Evolutionary conservation across 2,888 invertebrate species (phyloP), one percentile per base, ranked within the genome.

Genomic region (Xanthia icteritia): DNA sequence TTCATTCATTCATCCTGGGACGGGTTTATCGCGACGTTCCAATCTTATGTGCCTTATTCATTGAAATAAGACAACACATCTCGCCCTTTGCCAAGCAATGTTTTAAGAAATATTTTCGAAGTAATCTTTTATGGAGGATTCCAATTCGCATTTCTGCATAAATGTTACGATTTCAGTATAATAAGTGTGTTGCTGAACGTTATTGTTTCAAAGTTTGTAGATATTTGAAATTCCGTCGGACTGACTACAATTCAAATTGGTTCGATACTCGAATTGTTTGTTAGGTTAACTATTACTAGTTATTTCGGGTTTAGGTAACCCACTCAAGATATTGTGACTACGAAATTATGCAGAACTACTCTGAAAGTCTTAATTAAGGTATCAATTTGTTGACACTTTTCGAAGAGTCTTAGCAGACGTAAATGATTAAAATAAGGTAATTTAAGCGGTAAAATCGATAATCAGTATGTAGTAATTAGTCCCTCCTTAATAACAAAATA

Each of bases 41-140:
- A 86, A 90, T 89, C 90, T 89, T 90, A 71, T 88, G 82, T 71
- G 84, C 77, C 86, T 77, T 72, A 77, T 81, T 82, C 84, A 81
- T 88, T 90, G 91, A 89, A 90, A 92, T 89, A 91, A 86, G 80
- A 85, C 80, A 86, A 77, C 68, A 67, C 78, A 86, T 75, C 68
- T 79, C 81, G 79, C 73, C 73, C 82, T 81, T 83, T 80, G 42
- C 77, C 45, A 48, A 72, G 56, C 67, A 65, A 74, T 76, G 76
- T 56, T 76, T 79, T 70, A 82, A 84, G 75, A 86, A 83, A 79
- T 73, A 83, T 75, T 86, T 80, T 74, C 63, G 61, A 48, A 42
- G 42, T 72, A 13, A 56, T 73, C 63, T 78, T 84, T 73, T 86
- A 71, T 74, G 56, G 54, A 39, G 65, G 73, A 63, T 70, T 75